Evolutionary conservation across 2,888 invertebrate genomes (phyloP).

Genomic region (Venustoraphidia nigricollis): DNA sequence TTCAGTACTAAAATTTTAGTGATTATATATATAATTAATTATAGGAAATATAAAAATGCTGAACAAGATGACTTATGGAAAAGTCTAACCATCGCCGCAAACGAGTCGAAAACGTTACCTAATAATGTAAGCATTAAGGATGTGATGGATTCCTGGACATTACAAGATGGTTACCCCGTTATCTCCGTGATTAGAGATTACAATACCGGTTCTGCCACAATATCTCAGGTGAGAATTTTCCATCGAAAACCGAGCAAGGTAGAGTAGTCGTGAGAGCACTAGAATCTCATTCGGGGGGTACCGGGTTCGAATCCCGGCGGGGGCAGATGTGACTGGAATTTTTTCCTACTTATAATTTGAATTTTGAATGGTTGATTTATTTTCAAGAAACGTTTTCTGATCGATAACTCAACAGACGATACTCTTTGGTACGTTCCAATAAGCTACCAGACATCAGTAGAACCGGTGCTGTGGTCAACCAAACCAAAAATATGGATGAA

Average conservation of each 20-base stretch:
- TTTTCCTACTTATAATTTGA: too few relatives aligned
- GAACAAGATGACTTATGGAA: slow-evolving; percentile 44
- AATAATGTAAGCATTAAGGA: slow-evolving; percentile 19
- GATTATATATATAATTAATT: not conserved
- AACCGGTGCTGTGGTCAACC: slow-evolving; percentile 32
- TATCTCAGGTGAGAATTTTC: slow-evolving; percentile 26
- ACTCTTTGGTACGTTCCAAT: slow-evolving; percentile 47
- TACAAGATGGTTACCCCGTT: slow-evolving; percentile 48
- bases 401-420: slow-evolving; percentile 8
- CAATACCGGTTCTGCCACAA: slow-evolving; percentile 24
- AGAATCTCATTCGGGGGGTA: too few relatives aligned
- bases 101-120: slow-evolving; percentile 11
- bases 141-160: slow-evolving; percentile 49
- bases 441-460: slow-evolving; percentile 33
- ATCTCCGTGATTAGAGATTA: slow-evolving; percentile 37
- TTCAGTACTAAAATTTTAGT: too few relatives aligned
- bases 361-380: too few relatives aligned
- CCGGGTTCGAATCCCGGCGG: too few relatives aligned
- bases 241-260: not conserved
- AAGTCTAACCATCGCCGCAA: slow-evolving; percentile 34
- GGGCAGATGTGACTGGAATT: too few relatives aligned
- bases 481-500: slow-evolving; percentile 32
- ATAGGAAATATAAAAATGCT: slow-evolving; percentile 28
- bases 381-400: too few relatives aligned
- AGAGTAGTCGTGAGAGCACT: too few relatives aligned